A percentile compares a stretch with the other conserved stretches of the same genome.
Evolutionary conservation across 2,797 vertebrate genomes (phyloP).

Genomic region (Poecilia picta): DNA sequence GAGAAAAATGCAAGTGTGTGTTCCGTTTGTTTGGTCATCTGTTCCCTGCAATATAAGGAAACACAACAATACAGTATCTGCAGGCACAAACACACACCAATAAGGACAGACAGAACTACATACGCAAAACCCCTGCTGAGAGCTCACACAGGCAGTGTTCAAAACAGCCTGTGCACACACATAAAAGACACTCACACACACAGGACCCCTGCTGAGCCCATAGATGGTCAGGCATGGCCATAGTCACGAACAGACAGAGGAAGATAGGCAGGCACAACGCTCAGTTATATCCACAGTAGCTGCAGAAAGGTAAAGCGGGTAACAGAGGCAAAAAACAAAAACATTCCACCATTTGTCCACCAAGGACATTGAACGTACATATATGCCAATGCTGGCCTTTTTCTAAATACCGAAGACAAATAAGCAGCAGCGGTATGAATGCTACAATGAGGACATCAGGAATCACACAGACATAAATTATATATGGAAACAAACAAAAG

Average conservation of each 20-base stretch:
- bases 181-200: conserved; percentile 24
- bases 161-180: conserved; percentile 35
- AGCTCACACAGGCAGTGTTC: conserved; percentile 38
- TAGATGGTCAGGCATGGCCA: conserved; percentile 29
- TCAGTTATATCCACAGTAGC: conserved; percentile 44
- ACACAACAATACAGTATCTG: conserved; percentile 21
- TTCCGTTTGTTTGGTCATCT: conserved; percentile 58
- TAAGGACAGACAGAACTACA: conserved; percentile 27
- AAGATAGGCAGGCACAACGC: conserved; percentile 27
- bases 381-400: conserved; percentile 72
- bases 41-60: conserved; percentile 33
- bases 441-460: conserved; percentile 39
- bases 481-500: conserved; percentile 17
- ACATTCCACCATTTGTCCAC: conserved; percentile 65
- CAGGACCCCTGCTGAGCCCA: conserved; percentile 41
- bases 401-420: conserved; percentile 69
- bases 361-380: conserved; percentile 48
- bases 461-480: conserved; percentile 20
- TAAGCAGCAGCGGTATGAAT: conserved; percentile 35
- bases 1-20: conserved; percentile 28
- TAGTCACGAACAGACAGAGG: conserved; percentile 22
- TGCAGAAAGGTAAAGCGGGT: conserved; percentile 28
- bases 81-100: conserved; percentile 3
- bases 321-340: conserved; percentile 38
- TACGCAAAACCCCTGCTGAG: conserved; percentile 44